phyloP scores from a whole-genome alignment of 30 jellyfish, hydroid and myxozoan genomes.

The Turritopsis rubra region DNA sequence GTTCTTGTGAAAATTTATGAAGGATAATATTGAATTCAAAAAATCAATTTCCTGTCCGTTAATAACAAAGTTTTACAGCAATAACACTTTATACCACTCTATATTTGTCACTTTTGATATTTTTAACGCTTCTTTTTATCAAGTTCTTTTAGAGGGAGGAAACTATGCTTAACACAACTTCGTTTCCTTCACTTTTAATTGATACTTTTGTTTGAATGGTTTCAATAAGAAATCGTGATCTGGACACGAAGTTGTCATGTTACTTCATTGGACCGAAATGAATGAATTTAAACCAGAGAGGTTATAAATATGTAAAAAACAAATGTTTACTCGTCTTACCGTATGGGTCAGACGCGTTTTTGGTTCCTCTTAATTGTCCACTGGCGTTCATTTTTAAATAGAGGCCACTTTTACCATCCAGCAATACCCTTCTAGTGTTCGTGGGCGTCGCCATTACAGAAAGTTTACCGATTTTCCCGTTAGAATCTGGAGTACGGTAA shows the following conservation, averaged over 20 bases:
- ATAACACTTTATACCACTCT: background rate
- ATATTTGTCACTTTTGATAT: background rate
- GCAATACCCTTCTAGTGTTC: background rate
- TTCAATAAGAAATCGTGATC: background rate
- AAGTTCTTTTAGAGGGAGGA: background rate
- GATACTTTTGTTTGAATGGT: background rate
- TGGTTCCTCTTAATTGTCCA: constrained; percentile 9
- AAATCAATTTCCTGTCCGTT: background rate
- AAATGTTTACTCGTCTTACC: no score
- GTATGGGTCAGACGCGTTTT: background rate
- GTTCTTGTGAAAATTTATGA: background rate
- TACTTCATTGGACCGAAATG: background rate
- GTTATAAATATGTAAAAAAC: background rate
- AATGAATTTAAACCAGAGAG: background rate
- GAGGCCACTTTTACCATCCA: background rate
- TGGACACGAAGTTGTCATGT: background rate
- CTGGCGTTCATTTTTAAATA: background rate
- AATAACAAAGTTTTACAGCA: background rate
- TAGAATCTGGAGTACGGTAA: background rate
- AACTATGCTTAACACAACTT: background rate
- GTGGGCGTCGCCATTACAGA: background rate
- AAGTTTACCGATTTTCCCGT: background rate
- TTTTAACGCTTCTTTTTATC: background rate
- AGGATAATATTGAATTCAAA: background rate
- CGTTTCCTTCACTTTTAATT: background rate